Evolutionary conservation across 1,140 invertebrate genomes (phyloP), one percentile per base, ranked within the genome.

Genomic region (Brachionus koreanus): DNA sequence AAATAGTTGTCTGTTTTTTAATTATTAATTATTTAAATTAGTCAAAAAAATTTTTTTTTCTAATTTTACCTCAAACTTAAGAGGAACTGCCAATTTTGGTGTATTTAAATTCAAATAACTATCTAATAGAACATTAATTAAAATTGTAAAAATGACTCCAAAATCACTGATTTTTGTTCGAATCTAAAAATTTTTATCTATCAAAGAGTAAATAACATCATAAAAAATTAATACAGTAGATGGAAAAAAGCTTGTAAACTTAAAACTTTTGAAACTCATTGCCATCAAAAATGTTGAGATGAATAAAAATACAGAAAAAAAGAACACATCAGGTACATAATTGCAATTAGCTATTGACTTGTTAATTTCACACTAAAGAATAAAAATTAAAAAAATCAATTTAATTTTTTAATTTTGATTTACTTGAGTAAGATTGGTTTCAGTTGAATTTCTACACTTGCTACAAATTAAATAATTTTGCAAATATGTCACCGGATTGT

Each of bases 281-380:
- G 96, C 95, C 83, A 98, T 91, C 33, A 93, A 88, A 88, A 97
- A 99, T 19, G 97, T 99, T 83, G 95, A 94, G 83, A 95, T 86
- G 88, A 98, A 98, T 83, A 98, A 90, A 63, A 98, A 91, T 85
- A 96, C 91, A 82, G 96, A 98, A 93, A 99, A 95, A 81, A 98
- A 92, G 89, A 96, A 98, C 84, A 98, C 94, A 89, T 99, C 95
- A 82, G 96, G 93, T 61, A 93, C 91, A 85, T 93, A 93, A 43
- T 67, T 19, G 83, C 63, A 77, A 84, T 42, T n/a, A 42, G 12
- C 23, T 12, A 43, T 16, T 23, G 3, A 65, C 19, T 65, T 33
- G 23, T 25, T 46, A 23, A 10, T n/a, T 74, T 46, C 39, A 74
- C 69, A 74, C 69, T 74, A n/a, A n/a, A n/a, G n/a, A n/a, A n/a